These are phyloP conservation scores for Glossophaga mutica DNA, from an alignment of 2,797 vertebrate species.

Conservation along the genomic window DNA sequence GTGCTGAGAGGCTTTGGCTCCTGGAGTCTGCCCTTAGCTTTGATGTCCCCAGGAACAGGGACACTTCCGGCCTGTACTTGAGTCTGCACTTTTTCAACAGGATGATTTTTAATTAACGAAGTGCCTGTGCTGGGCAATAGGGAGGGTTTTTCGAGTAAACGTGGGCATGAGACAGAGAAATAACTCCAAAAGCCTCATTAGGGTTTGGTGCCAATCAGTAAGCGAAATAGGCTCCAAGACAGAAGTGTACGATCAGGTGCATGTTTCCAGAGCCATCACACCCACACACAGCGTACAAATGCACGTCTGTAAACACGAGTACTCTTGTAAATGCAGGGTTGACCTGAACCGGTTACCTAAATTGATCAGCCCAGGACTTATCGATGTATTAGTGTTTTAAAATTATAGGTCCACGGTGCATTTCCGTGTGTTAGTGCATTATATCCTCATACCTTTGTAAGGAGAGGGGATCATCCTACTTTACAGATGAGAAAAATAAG, in stretches of 20 bases:
- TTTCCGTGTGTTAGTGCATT: neutral
- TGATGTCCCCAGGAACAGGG: neutral
- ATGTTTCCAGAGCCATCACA: neutral
- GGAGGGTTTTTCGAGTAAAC: neutral
- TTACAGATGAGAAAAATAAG: neutral
- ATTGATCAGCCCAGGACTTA: neutral
- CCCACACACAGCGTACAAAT: neutral
- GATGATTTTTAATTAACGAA: neutral
- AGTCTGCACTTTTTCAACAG: neutral
- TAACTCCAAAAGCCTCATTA: neutral
- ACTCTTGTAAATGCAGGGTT: neutral
- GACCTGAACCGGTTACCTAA: neutral
- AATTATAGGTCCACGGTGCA: neutral
- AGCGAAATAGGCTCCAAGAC: neutral
- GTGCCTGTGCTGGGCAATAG: neutral
- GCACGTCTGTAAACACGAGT: neutral
- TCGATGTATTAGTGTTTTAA: neutral
- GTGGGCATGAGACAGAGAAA: neutral
- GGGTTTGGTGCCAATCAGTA: neutral
- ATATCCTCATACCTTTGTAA: neutral
- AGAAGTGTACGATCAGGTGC: neutral
- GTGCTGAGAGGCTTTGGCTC: neutral
- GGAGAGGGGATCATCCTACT: neutral
- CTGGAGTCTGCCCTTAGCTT: neutral
- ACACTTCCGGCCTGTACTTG: neutral